Conservation (phyloP, 2,888 invertebrate genomes). For the Thyatira batis region DNA sequence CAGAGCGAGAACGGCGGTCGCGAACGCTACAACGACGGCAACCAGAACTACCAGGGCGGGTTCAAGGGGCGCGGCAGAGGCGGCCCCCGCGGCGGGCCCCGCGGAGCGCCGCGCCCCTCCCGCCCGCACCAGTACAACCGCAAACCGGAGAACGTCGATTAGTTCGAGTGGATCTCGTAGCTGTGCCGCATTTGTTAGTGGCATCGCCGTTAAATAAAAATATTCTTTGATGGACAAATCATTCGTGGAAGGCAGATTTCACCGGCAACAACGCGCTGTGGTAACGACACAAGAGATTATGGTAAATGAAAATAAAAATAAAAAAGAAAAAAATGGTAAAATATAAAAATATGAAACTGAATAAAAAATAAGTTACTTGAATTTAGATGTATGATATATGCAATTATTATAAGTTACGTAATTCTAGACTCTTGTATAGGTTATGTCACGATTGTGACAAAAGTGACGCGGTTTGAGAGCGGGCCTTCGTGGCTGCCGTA, state of each 20-base stretch:
- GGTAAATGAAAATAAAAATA: slow-evolving; percentile 73
- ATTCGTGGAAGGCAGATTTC: slow-evolving; percentile 87
- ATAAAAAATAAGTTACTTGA: slow-evolving; percentile 81
- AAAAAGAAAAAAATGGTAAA: slow-evolving; percentile 82
- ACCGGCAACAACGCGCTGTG: slow-evolving; percentile 85
- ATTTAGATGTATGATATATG: slow-evolving; percentile 82
- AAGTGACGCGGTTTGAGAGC: slow-evolving; percentile 44
- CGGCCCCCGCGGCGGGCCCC: slow-evolving; percentile 57
- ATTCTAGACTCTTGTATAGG: slow-evolving; percentile 77
- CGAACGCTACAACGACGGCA: slow-evolving; percentile 71
- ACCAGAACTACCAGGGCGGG: slow-evolving; percentile 80
- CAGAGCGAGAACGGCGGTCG: slow-evolving; percentile 77
- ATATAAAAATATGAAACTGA: slow-evolving; percentile 79
- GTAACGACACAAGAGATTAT: slow-evolving; percentile 82
- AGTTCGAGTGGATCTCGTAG: slow-evolving; percentile 35
- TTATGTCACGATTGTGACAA: slow-evolving; percentile 52
- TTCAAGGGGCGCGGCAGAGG: slow-evolving; percentile 81
- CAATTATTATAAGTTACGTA: slow-evolving; percentile 80
- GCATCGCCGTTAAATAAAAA: slow-evolving; percentile 35
- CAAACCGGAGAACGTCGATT: slow-evolving; percentile 66
- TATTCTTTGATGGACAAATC: slow-evolving; percentile 68
- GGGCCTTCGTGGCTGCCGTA: slow-evolving; percentile 31
- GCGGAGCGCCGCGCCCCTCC: slow-evolving; percentile 45
- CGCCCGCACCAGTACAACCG: slow-evolving; percentile 62
- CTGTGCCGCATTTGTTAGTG: slow-evolving; percentile 33